Evolutionary conservation across 1,140 invertebrate genomes (phyloP).

Genomic region (Diorhabda sublineata): DNA sequence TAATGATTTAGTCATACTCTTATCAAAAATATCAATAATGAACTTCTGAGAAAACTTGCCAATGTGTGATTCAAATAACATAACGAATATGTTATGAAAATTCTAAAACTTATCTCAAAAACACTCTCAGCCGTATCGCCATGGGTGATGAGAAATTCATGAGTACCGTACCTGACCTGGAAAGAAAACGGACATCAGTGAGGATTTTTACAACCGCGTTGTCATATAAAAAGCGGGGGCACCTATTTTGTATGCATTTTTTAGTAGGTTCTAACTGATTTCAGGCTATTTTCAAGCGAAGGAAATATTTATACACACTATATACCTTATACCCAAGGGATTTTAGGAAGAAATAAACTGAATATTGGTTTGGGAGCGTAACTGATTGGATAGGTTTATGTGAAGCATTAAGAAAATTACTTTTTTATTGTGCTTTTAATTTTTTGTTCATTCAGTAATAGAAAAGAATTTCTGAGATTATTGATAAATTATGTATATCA

Average conservation of each 20-base stretch:
- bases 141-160: not conserved
- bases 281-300: not conserved
- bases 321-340: not conserved
- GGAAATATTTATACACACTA: not conserved
- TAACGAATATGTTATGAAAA: no score
- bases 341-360: not conserved
- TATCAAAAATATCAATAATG: no score
- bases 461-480: no score
- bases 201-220: conserved; percentile 2
- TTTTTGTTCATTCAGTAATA: not conserved
- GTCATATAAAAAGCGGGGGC: conserved; percentile 1
- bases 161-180: conserved; percentile 1
- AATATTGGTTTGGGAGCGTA: not conserved
- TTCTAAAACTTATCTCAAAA: no score
- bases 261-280: conserved; percentile 2
- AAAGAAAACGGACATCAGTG: not conserved
- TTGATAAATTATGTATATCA: no score
- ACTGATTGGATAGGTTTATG: not conserved
- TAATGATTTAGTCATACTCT: no score
- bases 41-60: no score
- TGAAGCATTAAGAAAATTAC: not conserved
- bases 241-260: conserved; percentile 2
- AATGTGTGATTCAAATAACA: no score
- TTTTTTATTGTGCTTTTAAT: not conserved
- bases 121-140: not conserved